Evolutionary conservation across 2,113 vertebrate genomes (phyloP), one percentile per base, ranked within the genome.

Genomic region (Trinectes maculatus): DNA sequence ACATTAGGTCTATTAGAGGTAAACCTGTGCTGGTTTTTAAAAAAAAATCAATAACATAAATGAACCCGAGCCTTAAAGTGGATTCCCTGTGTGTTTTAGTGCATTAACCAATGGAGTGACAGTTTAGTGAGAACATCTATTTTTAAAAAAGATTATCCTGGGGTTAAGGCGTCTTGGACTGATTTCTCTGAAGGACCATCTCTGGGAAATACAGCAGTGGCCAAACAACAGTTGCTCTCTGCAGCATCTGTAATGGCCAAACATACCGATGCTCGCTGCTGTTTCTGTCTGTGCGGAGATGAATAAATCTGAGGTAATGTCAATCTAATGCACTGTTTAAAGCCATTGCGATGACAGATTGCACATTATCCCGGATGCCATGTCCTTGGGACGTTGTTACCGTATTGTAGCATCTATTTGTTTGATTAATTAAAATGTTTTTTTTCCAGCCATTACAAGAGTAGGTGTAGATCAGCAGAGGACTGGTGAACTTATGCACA

Each of bases 271-370:
- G n/a, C 70, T 56, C 69, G 22, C 60, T n/a, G 40, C 68, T 40
- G 46, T 22, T 63, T 29, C 51, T 18, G 59, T 68, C 82, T 47
- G 71, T 77, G 40, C 62, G 51, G 29, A 78, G 18, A 59, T 80
- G 69, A 80, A 88, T 87, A 82, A 83, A 85, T 81, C 58, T 49
- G 34, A 57, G 29, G 28, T 61, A 66, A 85, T 84, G 78, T 81
- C 58, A 64, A 60, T 71, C 62, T 77, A 86, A 82, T 65, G 80
- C 28, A 57, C 70, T 53, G 55, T 82, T 83, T 67, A 85, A 56
- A 75, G 70, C 71, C 71, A 65, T 84, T 71, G 34, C 37, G 73
- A 53, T 77, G 75, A 91, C 60, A 74, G 75, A 87, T 82, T 74
- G 48, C 64, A 77, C 74, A 82, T 80, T 83, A 83, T 49, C 60